Base-by-base conservation (phyloP, 37 sponge, comb jelly and placozoan species). In the Cliona cf. orientalis region DNA sequence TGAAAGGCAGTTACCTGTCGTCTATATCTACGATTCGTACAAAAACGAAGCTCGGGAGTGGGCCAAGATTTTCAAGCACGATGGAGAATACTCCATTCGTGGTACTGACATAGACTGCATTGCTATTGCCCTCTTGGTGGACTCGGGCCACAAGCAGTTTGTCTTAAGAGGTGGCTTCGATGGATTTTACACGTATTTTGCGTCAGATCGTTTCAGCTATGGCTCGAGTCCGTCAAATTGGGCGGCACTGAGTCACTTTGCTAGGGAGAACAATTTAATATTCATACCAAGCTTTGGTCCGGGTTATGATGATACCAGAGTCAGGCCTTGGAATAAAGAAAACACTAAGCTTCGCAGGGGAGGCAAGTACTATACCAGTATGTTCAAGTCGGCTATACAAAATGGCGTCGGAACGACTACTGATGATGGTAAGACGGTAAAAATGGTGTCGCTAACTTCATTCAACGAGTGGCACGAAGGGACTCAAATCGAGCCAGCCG, bases 401-500 rank as follows among this genome's bases (percentile, higher is more conserved):
- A 59, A 63, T 44, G 71, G 81, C 39, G 66, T 59, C 3, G n/a
- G n/a, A n/a, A n/a, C n/a, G n/a, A n/a, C n/a, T n/a, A n/a, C n/a
- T n/a, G n/a, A n/a, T n/a, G 1, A 28, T 5, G 4, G 21, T 37
- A 67, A 17, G 11, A 67, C 17, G 9, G 5, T 19, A 34, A 40
- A 71, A 28, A 23, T 94, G n/a, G 46, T 95, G 6, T 93, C 94
- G 28, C 77, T 95, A 11, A 95, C 93, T 12, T 93, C 96, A 0
- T 95, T 93, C 72, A 95, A 95, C 41, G 96, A 95, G 74, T 95
- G 96, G 96, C 91, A 90, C 53, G 96, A 95, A 83, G 96, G 96
- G 1, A 95, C 96, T 31, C 96, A 95, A 72, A 95, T 95, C 5
- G 96, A 95, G 61, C 69, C 90, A 1, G 91, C 96, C 3, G 40